Evolutionary conservation across 1,140 invertebrate species (phyloP).

Genomic region (Drosophila hydei): DNA sequence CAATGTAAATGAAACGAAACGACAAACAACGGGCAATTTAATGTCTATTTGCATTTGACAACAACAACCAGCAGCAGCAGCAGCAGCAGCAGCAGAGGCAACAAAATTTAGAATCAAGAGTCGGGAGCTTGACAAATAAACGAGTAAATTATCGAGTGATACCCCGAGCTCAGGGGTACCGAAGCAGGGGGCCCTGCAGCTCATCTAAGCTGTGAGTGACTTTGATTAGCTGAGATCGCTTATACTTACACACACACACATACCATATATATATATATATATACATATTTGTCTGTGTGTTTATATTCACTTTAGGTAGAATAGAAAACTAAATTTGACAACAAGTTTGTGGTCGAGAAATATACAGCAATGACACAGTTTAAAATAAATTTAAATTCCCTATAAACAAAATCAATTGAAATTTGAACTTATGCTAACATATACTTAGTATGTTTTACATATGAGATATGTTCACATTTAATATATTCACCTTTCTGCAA

Average conservation of each 20-base stretch:
- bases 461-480: constrained; percentile 31
- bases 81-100: constrained; percentile 20
- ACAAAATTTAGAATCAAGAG: constrained; percentile 73
- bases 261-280: no score
- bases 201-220: constrained; percentile 28
- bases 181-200: not conserved
- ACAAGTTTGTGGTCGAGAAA: not conserved
- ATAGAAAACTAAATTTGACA: not conserved
- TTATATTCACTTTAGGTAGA: constrained; percentile 18
- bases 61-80: constrained; percentile 37
- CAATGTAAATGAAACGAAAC: constrained; percentile 76
- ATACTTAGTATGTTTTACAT: constrained; percentile 26
- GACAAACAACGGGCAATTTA: constrained; percentile 76
- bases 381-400: no score
- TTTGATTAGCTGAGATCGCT: constrained; percentile 58
- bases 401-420: not conserved
- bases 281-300: not conserved
- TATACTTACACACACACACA: constrained; percentile 18
- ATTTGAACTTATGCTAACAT: constrained; percentile 32
- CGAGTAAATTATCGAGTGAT: constrained; percentile 61
- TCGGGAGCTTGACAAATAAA: constrained; percentile 56
- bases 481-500: constrained; percentile 80
- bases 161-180: not conserved
- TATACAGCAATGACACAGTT: no score
- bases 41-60: constrained; percentile 77